Percentiles rank a stretch among this genome's conserved stretches.
phyloP scores from a whole-genome alignment of 1,140 invertebrate genomes.

The Temnothorax nylanderi region DNA sequence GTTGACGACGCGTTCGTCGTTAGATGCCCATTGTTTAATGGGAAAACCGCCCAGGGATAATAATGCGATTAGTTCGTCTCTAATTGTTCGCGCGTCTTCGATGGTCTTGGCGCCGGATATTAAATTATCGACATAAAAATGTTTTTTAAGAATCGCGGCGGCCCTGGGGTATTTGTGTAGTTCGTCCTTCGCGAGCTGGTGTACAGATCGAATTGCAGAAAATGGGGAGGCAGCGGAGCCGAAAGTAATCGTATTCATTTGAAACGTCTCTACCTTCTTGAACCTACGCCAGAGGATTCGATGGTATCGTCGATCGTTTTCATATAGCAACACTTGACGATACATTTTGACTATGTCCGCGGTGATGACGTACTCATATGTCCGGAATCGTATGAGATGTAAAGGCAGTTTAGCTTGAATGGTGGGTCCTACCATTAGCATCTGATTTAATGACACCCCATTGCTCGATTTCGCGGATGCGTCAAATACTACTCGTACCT shows the following conservation, averaged over 20 bases:
- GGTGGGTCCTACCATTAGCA: not conserved
- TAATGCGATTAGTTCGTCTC: not conserved
- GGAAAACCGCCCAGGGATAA: not conserved
- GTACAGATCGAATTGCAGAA: not conserved
- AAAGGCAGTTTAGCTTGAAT: not conserved
- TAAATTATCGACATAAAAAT: not conserved
- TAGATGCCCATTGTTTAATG: not conserved
- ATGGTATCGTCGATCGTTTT: slow-evolving; percentile 70
- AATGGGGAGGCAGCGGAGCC: not conserved
- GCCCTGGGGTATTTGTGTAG: not conserved
- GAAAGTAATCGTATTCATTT: not conserved
- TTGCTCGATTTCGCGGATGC: slow-evolving; percentile 25
- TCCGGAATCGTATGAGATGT: not conserved
- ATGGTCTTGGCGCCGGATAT: not conserved
- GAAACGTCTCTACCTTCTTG: rapidly evolving
- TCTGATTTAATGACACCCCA: not conserved
- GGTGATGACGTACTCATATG: slow-evolving; percentile 56
- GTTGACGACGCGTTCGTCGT: not conserved
- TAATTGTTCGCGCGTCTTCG: not conserved
- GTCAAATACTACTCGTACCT: slow-evolving; percentile 3
- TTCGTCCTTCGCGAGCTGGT: not conserved
- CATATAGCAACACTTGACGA: slow-evolving; percentile 71
- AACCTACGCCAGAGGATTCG: slow-evolving; percentile 73
- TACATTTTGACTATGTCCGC: slow-evolving; percentile 79
- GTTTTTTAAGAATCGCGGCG: not conserved